Conservation (phyloP, 2,797 vertebrate species). For the Synaphobranchus kaupii region DNA sequence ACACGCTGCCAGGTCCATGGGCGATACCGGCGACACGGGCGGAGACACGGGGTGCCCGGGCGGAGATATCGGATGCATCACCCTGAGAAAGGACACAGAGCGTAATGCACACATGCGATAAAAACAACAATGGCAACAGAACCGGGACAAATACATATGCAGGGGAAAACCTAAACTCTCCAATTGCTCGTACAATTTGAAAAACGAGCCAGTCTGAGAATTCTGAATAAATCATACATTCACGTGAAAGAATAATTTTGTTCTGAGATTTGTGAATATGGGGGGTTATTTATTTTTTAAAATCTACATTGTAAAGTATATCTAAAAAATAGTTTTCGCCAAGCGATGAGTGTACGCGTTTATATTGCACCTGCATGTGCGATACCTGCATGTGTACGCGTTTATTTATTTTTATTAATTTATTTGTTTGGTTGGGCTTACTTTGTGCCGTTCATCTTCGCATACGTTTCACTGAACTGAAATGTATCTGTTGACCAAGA, state of each 20-base stretch:
- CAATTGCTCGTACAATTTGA: neutral
- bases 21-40: conserved; percentile 43
- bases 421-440: neutral
- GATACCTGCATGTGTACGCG: neutral
- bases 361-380: neutral
- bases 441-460: conserved; percentile 4
- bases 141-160: neutral
- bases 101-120: neutral
- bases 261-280: no score
- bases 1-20: conserved; percentile 53
- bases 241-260: no score
- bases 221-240: no score
- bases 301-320: no score
- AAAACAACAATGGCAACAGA: neutral
- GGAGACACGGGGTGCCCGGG: conserved; percentile 20
- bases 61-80: conserved; percentile 48
- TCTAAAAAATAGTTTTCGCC: no score
- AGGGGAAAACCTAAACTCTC: neutral
- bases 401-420: no score
- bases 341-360: no score
- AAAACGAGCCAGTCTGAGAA: no score
- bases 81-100: conserved; percentile 47
- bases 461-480: neutral
- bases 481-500: neutral
- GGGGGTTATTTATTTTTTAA: no score